Conservation (phyloP, 2,888 invertebrate genomes). For the Onthophagus sagittarius region DNA sequence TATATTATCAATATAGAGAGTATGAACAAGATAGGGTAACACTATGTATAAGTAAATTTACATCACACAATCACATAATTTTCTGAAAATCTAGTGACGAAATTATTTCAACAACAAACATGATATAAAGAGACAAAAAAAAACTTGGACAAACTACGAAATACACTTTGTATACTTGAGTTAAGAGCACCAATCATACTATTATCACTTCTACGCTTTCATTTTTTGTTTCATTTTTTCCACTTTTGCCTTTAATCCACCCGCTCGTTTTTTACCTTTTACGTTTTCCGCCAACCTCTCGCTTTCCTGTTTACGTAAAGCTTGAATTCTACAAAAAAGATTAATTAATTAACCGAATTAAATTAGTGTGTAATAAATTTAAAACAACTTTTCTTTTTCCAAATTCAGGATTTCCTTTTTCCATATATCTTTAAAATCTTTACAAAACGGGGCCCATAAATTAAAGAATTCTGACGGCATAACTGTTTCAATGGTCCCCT, state of each 20-base stretch:
- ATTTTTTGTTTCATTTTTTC: conserved; percentile 50
- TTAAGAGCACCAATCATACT: neutral
- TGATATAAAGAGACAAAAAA: too few relatives aligned
- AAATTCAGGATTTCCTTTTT: conserved; percentile 85
- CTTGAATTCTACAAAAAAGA: conserved; percentile 54
- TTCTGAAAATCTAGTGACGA: too few relatives aligned
- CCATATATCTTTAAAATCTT: conserved; percentile 93
- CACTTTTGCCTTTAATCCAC: conserved; percentile 63
- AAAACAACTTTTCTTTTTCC: conserved; percentile 64
- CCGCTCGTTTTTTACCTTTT: conserved; percentile 60
- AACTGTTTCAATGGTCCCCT: conserved; percentile 65
- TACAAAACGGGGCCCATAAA: conserved; percentile 84
- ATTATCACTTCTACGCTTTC: neutral
- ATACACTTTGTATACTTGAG: too few relatives aligned
- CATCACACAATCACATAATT: too few relatives aligned
- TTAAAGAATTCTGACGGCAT: conserved; percentile 88
- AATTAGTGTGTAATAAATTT: neutral
- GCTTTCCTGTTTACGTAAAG: conserved; percentile 57
- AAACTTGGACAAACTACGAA: too few relatives aligned
- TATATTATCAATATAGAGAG: conserved; percentile 22
- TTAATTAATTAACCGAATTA: neutral
- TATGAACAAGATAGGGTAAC: conserved; percentile 16
- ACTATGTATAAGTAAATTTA: too few relatives aligned
- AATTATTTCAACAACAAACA: too few relatives aligned
- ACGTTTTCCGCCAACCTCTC: conserved; percentile 52